Evolutionary conservation across 2,113 vertebrate genomes (phyloP).

Genomic region (Macrotis lagotis): DNA sequence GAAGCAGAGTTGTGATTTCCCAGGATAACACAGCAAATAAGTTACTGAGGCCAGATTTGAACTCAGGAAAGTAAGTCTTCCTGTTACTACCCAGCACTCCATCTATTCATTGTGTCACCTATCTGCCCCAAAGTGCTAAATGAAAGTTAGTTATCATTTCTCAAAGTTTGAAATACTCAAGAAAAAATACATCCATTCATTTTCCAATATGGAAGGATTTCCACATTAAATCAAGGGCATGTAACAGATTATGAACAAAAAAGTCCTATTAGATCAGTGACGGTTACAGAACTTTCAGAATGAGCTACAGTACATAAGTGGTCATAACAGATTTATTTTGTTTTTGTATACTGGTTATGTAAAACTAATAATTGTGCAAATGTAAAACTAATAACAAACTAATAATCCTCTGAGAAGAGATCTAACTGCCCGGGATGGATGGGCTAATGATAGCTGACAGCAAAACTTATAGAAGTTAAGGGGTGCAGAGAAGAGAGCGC

Average conservation of each 20-base stretch:
- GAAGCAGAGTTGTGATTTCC: neutral
- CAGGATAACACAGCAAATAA: neutral
- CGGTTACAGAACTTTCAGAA: neutral
- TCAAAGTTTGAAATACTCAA: neutral
- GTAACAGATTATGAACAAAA: neutral
- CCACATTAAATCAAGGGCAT: neutral
- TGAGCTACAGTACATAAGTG: neutral
- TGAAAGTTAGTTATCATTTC: neutral
- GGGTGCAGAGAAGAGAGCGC: neutral
- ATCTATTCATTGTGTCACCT: neutral
- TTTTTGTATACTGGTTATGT: neutral
- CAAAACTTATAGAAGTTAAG: neutral
- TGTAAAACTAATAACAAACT: no score
- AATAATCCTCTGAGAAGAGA: neutral
- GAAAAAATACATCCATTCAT: neutral
- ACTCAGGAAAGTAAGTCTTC: neutral
- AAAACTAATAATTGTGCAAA: neutral
- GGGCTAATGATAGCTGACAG: neutral
- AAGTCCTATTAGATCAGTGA: neutral
- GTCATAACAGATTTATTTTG: neutral
- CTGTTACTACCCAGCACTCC: neutral
- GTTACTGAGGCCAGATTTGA: neutral
- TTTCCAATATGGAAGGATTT: neutral
- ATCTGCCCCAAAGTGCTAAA: neutral
- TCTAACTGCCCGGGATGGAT: rapidly evolving